Percentiles rank a stretch among this genome's conserved stretches.
Evolutionary conservation across 2,888 invertebrate genomes (phyloP).

Genomic region (Ornithoptera alexandrae): DNA sequence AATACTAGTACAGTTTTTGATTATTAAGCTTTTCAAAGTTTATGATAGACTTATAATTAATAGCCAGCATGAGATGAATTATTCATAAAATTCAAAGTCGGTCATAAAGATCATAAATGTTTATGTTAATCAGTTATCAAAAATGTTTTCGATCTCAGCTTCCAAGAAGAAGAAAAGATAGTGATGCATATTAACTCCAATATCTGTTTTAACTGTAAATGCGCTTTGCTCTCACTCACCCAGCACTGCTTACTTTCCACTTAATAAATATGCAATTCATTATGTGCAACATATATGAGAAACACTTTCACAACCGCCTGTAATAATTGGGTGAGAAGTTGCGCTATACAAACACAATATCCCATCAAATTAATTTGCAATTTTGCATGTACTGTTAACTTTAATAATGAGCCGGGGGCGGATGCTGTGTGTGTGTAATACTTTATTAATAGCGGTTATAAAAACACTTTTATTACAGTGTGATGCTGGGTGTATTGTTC

Average conservation of each 20-base stretch:
- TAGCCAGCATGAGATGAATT: too few relatives aligned
- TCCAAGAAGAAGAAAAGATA: not conserved
- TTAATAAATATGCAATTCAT: not conserved
- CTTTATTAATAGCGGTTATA: not conserved
- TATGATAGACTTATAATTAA: too few relatives aligned
- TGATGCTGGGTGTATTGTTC: not conserved
- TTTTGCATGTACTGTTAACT: slow-evolving; percentile 16
- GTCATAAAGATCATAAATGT: too few relatives aligned
- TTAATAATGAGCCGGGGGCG: slow-evolving; percentile 8
- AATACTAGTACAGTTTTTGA: too few relatives aligned
- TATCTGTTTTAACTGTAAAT: not conserved
- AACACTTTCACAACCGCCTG: not conserved
- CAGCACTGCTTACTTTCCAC: too few relatives aligned
- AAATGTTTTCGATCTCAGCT: too few relatives aligned
- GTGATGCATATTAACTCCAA: not conserved
- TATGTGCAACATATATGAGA: not conserved
- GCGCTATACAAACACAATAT: not conserved
- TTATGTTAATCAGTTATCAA: too few relatives aligned
- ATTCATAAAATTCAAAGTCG: too few relatives aligned
- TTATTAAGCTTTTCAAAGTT: too few relatives aligned
- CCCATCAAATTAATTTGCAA: slow-evolving; percentile 2
- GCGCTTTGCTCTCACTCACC: not conserved
- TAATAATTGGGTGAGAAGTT: not conserved
- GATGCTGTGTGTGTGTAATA: not conserved
- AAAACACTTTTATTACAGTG: not conserved